A percentile compares a stretch with the other conserved stretches of the same genome.
phyloP scores from a whole-genome alignment of 1,140 invertebrate genomes.

The Gonioctena quinquepunctata region DNA sequence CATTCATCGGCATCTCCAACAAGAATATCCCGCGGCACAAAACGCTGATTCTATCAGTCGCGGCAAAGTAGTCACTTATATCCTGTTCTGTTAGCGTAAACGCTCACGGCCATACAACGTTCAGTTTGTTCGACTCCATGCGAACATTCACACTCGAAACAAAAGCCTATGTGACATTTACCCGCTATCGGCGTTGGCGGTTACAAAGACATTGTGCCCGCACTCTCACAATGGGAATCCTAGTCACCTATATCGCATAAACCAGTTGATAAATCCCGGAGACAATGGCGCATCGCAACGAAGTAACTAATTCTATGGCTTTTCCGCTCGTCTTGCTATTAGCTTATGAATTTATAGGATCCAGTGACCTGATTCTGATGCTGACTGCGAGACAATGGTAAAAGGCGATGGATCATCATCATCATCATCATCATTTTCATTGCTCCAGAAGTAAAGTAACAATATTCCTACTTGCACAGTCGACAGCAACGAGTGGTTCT shows the following conservation, averaged over 20 bases:
- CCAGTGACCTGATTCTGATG: not conserved
- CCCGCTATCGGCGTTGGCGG: conserved; percentile 18
- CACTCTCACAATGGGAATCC: conserved; percentile 9
- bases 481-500: too few relatives aligned
- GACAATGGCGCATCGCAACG: not conserved
- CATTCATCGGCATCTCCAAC: too few relatives aligned
- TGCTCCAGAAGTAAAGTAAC: too few relatives aligned
- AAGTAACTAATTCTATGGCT: conserved; percentile 20
- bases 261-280: conserved; percentile 12
- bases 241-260: conserved; percentile 15
- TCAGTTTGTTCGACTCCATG: not conserved
- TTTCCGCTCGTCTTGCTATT: conserved; percentile 16
- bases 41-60: not conserved
- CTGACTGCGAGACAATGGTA: too few relatives aligned
- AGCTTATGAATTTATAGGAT: conserved; percentile 16
- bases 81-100: not conserved
- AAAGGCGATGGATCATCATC: too few relatives aligned
- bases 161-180: conserved; percentile 20
- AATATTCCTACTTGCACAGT: too few relatives aligned
- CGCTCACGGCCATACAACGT: not conserved
- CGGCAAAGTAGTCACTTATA: not conserved
- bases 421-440: too few relatives aligned
- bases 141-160: not conserved
- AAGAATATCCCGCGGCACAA: too few relatives aligned
- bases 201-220: conserved; percentile 22